Evolutionary conservation across 2,888 invertebrate species (phyloP), one percentile per base, ranked within the genome.

Genomic region (Dromius quadrimaculatus): DNA sequence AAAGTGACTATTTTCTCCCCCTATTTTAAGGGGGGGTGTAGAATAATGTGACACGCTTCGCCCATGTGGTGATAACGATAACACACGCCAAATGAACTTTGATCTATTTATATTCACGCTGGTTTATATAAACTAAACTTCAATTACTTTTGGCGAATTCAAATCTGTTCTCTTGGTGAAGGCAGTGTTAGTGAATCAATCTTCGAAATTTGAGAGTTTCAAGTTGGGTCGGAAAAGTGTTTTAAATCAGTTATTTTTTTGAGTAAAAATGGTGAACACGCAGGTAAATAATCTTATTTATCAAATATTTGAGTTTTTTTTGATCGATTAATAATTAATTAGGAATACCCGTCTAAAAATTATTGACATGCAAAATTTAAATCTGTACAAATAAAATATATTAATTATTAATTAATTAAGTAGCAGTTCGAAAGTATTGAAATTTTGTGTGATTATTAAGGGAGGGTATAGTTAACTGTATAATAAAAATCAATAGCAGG

Each of bases 11-110:
- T 11, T 1, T 6, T 15, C 15, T 15, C 15, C 41, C 41, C 41
- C 15, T n/a, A n/a, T n/a, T n/a, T n/a, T n/a, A n/a, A 11, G 15
- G 13, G 4, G 41, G 41, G 28, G 6, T 6, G 28, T n/a, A n/a
- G n/a, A n/a, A n/a, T n/a, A 28, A 28, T 41, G 41, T 15, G 15
- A 41, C 41, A 41, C 41, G 41, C 11, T 41, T n/a, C n/a, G n/a
- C 41, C 41, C 2, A 11, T 5, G 6, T 2, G 41, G 15, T 41
- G 41, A 41, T 15, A 41, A 41, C 15, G 41, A 41, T 41, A 41
- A 41, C 41, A 41, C 41, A 17, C 41, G 41, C 2, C 11, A 6
- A 6, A 15, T 2, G 13, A 11, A 41, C 41, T 41, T 41, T 41
- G 41, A 15, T 15, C 41, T 6, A 41, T n/a, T n/a, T n/a, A n/a